A percentile compares a stretch with the other conserved stretches of the same genome.
Evolutionary conservation across 2,113 vertebrate species (phyloP).

Genomic region (Petroica traversi): DNA sequence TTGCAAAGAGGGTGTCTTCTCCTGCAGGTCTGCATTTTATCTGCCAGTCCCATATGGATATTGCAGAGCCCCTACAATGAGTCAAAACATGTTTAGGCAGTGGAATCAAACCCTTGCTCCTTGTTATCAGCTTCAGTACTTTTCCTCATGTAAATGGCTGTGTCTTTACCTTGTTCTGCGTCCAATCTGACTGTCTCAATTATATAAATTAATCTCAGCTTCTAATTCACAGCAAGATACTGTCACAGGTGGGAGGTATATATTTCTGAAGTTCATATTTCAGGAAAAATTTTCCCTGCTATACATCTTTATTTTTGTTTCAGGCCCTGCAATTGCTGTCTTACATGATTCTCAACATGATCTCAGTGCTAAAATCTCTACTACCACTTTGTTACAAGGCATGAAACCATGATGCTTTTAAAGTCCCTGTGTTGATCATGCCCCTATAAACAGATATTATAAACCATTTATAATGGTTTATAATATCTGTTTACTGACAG

Average conservation of each 20-base stretch:
- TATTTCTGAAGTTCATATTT: background rate
- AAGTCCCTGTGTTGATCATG: background rate
- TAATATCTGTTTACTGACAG: background rate
- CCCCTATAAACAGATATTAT: background rate
- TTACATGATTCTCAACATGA: background rate
- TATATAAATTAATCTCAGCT: background rate
- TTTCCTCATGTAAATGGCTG: background rate
- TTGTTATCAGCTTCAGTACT: background rate
- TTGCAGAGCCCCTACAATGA: background rate
- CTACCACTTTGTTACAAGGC: background rate
- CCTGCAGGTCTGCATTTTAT: background rate
- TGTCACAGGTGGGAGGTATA: background rate
- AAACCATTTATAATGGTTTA: background rate
- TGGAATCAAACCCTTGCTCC: background rate
- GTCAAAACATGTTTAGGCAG: background rate
- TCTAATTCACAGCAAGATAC: background rate
- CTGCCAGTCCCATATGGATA: background rate
- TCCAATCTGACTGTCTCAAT: background rate
- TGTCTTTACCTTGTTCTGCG: background rate
- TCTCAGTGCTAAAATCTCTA: background rate
- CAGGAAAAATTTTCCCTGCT: background rate
- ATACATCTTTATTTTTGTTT: background rate
- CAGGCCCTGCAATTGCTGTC: background rate
- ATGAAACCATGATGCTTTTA: background rate
- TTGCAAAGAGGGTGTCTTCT: background rate